Evolutionary conservation across 2,888 invertebrate genomes (phyloP).

Genomic region (Gortyna flavago): DNA sequence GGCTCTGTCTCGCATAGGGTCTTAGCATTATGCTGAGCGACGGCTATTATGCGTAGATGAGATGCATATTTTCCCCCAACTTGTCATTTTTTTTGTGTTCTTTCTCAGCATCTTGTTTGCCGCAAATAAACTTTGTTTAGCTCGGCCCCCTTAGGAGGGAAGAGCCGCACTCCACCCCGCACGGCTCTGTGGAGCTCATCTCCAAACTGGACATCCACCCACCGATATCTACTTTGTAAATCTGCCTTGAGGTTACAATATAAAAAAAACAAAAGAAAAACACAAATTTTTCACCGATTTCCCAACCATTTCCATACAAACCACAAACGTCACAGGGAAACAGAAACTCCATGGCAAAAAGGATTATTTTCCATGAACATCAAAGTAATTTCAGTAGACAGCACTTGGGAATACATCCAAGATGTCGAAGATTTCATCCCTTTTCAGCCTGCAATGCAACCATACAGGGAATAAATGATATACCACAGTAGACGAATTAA

Average conservation of each 20-base stretch:
- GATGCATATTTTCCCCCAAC: too few species aligned
- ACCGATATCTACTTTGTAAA: not conserved
- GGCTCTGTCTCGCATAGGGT: too few species aligned
- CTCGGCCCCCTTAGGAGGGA: not conserved
- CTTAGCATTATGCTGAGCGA: too few species aligned
- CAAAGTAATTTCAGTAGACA: constrained; percentile 29
- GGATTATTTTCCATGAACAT: constrained; percentile 16
- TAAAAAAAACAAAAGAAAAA: not conserved
- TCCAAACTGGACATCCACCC: not conserved
- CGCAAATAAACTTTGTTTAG: too few species aligned
- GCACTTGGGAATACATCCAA: constrained; percentile 40
- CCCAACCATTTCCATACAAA: not conserved
- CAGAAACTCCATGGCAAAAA: not conserved
- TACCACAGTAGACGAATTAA: constrained; percentile 56
- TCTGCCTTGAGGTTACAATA: not conserved
- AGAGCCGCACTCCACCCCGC: not conserved
- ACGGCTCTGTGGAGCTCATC: not conserved
- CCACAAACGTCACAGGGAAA: not conserved
- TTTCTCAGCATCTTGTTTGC: too few species aligned
- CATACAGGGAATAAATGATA: constrained; percentile 62
- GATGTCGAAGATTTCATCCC: constrained; percentile 39
- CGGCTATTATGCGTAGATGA: too few species aligned
- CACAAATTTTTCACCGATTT: not conserved
- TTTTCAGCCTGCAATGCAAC: constrained; percentile 43
- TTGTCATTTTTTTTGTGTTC: too few species aligned